phyloP scores from a whole-genome alignment of 1,140 invertebrate species.

The Drosophila parabipectinata region DNA sequence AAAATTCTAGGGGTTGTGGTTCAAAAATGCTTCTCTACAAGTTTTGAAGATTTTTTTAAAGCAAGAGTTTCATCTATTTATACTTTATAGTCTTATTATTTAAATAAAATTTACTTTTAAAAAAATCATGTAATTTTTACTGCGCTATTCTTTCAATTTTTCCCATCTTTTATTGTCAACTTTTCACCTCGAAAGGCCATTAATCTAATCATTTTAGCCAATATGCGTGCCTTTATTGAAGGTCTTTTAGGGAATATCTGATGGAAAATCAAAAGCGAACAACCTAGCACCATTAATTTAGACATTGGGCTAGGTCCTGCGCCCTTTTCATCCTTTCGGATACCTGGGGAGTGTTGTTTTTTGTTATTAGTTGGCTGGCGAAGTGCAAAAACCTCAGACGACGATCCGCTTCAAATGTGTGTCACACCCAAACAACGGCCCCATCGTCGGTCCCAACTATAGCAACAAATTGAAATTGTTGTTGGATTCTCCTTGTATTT shows the following conservation, averaged over 20 bases:
- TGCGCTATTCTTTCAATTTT: neutral
- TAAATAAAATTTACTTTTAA: constrained; percentile 11
- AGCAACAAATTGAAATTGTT: constrained; percentile 37
- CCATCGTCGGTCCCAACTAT: constrained; percentile 21
- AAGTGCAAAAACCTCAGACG: constrained; percentile 44
- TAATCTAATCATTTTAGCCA: constrained; percentile 43
- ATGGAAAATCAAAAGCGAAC: constrained; percentile 44
- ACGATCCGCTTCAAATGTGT: constrained; percentile 60
- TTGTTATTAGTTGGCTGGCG: constrained; percentile 28
- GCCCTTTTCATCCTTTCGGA: constrained; percentile 1
- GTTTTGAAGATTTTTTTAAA: too few species aligned
- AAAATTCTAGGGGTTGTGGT: neutral
- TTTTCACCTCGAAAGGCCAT: constrained; percentile 28
- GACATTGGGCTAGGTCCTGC: constrained; percentile 58
- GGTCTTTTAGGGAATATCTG: constrained; percentile 36
- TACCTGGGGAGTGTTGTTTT: constrained; percentile 35
- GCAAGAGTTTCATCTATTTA: too few species aligned
- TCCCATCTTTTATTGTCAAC: constrained; percentile 22
- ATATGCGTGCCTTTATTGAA: constrained; percentile 59
- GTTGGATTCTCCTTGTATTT: constrained; percentile 25
- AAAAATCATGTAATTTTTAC: constrained; percentile 5
- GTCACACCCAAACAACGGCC: constrained; percentile 66
- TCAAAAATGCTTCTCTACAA: too few species aligned
- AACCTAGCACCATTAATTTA: constrained; percentile 38
- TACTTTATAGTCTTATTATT: neutral